A percentile compares a stretch with the other conserved stretches of the same genome.
Evolutionary conservation across 2,797 vertebrate genomes (phyloP).

Genomic region (Florisuga fusca): DNA sequence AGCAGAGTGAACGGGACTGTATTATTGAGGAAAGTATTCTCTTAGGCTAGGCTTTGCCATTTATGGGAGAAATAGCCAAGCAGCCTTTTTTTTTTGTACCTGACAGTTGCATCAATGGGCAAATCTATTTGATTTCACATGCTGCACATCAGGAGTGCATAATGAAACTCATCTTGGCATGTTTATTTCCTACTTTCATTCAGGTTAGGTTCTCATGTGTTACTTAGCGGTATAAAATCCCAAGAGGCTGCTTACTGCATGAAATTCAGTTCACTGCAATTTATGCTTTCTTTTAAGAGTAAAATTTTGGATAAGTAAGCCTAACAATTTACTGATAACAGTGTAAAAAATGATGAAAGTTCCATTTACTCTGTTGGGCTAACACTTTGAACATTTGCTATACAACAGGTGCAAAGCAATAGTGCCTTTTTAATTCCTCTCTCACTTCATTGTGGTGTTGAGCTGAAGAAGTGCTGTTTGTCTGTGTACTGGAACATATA

Average conservation of each 20-base stretch:
- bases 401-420: not conserved
- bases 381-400: not conserved
- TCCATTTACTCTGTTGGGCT: not conserved
- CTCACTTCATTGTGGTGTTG: not conserved
- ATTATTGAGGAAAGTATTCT: not conserved
- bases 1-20: not conserved
- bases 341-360: not conserved
- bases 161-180: slow-evolving; percentile 15
- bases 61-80: not conserved
- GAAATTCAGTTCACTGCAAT: not conserved
- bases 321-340: not conserved
- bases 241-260: not conserved
- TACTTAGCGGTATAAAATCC: not conserved
- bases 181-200: slow-evolving; percentile 20
- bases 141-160: not conserved
- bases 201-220: not conserved
- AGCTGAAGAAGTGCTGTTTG: not conserved
- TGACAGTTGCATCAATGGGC: not conserved
- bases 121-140: slow-evolving; percentile 10
- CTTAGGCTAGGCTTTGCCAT: not conserved
- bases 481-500: rapidly evolving
- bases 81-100: not conserved
- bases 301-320: not conserved
- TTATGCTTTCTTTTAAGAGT: not conserved
- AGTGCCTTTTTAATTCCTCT: not conserved